These are phyloP conservation scores for Deilephila elpenor DNA, from an alignment of 2,888 invertebrate genomes.

Conservation along the genomic window DNA sequence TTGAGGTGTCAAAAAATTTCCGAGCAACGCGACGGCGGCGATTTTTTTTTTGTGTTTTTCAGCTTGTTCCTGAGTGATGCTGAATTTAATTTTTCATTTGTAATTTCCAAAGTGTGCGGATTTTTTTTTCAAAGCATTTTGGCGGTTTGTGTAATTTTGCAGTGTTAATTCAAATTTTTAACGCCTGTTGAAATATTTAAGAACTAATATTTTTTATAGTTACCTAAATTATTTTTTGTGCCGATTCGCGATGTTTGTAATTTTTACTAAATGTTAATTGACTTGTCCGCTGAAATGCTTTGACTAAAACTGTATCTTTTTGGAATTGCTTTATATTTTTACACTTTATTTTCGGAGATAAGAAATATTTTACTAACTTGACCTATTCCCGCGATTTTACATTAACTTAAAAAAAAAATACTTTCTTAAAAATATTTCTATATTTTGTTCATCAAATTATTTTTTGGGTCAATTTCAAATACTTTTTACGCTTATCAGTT, in stretches of 20 bases:
- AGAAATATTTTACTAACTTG: too few species aligned
- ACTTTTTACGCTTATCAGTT: neutral
- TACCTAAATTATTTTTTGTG: neutral
- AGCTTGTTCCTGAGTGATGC: neutral
- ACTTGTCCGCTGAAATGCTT: neutral
- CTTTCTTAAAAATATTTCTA: too few species aligned
- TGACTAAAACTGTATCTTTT: neutral
- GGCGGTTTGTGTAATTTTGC: neutral
- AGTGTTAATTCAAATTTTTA: neutral
- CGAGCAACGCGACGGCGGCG: neutral
- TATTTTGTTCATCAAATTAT: neutral
- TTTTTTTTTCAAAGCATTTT: neutral
- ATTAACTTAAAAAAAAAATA: too few species aligned
- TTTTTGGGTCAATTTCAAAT: neutral
- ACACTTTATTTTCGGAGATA: too few species aligned
- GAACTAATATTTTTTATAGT: neutral
- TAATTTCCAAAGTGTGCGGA: neutral
- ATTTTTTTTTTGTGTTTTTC: neutral
- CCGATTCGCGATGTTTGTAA: neutral
- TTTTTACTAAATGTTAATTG: neutral
- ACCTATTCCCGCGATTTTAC: too few species aligned
- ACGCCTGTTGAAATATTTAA: neutral
- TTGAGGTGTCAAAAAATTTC: neutral
- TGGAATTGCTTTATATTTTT: too few species aligned
- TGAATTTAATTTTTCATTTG: neutral